These are phyloP conservation scores for Aphodius granarius DNA, from an alignment of 2,888 invertebrate species.

Conservation along the genomic window DNA sequence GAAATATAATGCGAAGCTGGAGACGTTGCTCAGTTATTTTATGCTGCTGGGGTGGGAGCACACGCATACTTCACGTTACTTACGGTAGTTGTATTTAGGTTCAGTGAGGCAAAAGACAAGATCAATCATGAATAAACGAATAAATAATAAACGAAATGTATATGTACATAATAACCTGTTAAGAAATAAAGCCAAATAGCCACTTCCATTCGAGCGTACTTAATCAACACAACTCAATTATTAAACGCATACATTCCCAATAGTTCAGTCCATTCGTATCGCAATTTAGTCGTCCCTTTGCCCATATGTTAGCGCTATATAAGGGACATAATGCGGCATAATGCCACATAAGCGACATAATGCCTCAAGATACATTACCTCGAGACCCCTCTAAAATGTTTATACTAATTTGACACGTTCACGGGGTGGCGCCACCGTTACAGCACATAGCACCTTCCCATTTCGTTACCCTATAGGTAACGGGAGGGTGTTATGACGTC, in stretches of 20 bases:
- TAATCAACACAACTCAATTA: background rate
- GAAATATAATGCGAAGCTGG: too few relatives aligned
- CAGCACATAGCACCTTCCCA: background rate
- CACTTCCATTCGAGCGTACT: background rate
- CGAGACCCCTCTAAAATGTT: background rate
- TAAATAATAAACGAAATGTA: too few relatives aligned
- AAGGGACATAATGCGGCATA: too few relatives aligned
- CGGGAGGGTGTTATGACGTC: background rate
- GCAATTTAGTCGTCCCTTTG: background rate
- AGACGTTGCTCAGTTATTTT: too few relatives aligned
- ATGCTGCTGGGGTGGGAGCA: too few relatives aligned
- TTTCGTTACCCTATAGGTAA: background rate
- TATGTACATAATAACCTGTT: too few relatives aligned
- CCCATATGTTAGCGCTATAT: background rate
- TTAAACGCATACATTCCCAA: background rate
- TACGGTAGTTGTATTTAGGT: too few relatives aligned
- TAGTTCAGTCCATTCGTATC: background rate
- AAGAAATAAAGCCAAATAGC: background rate
- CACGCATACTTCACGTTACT: too few relatives aligned
- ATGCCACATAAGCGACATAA: background rate
- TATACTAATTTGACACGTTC: background rate
- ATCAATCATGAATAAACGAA: too few relatives aligned
- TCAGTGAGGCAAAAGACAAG: too few relatives aligned
- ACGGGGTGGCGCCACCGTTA: background rate
- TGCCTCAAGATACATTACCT: background rate